Conservation (phyloP, 2,113 vertebrate genomes). For the Corapipo altera region DNA sequence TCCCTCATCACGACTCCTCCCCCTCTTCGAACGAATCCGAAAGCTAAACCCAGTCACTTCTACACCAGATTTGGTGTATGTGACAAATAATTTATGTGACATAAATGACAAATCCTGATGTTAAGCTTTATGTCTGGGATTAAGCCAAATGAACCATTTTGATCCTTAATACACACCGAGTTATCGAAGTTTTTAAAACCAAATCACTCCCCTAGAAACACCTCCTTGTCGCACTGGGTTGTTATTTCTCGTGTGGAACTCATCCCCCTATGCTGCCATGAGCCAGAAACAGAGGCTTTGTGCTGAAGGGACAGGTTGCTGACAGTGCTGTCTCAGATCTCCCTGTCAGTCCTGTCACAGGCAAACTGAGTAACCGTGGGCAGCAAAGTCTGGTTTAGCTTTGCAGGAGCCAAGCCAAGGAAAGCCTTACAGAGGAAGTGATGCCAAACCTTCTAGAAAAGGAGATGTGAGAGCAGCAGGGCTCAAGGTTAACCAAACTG, state of each 20-base stretch:
- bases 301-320: not conserved
- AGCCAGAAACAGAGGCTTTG: not conserved
- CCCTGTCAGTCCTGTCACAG: rapidly evolving
- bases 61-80: no score
- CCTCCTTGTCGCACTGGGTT: rapidly evolving
- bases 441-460: not conserved
- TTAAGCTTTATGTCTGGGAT: not conserved
- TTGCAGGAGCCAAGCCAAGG: not conserved
- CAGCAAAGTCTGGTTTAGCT: not conserved
- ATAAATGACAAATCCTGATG: not conserved
- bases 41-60: not conserved
- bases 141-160: not conserved
- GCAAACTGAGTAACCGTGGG: not conserved
- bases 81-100: no score
- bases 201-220: not conserved
- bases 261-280: not conserved
- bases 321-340: not conserved
- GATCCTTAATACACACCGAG: not conserved
- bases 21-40: not conserved
- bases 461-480: not conserved
- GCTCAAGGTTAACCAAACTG: not conserved
- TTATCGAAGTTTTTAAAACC: not conserved
- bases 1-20: rapidly evolving
- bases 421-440: not conserved
- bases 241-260: not conserved